These are phyloP conservation scores for Pachypeltis micranthus DNA, from an alignment of 1,140 invertebrate genomes.

Conservation along the genomic window DNA sequence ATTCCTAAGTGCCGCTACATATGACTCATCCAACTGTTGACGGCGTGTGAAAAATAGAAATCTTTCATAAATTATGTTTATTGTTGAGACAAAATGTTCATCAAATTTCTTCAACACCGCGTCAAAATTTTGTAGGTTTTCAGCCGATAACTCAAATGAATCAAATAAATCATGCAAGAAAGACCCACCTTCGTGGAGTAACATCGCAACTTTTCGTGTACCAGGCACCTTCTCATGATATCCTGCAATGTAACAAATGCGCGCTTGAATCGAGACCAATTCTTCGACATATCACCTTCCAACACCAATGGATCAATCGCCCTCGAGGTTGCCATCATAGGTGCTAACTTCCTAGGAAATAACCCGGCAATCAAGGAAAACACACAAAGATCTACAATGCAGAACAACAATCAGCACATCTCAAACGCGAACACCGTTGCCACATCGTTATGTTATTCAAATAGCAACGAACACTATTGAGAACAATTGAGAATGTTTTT, in stretches of 20 bases:
- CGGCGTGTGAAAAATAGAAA: not conserved
- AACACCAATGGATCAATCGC: not conserved
- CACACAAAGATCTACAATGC: no score
- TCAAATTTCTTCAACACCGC: not conserved
- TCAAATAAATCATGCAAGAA: slow-evolving; percentile 10
- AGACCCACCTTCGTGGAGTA: not conserved
- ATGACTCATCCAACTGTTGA: not conserved
- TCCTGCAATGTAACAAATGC: no score
- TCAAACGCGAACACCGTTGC: no score
- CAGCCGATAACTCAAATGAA: not conserved
- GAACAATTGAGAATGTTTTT: no score
- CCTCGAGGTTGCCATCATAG: not conserved
- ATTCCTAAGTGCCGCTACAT: not conserved
- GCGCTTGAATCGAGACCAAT: not conserved
- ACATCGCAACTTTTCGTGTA: no score
- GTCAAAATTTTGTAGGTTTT: not conserved
- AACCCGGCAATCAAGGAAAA: no score
- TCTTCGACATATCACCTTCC: slow-evolving; percentile 1
- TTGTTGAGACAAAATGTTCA: not conserved
- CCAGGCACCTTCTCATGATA: no score
- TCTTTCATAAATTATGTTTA: not conserved
- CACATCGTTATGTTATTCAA: no score
- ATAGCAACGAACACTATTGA: no score
- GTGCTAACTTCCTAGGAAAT: no score
- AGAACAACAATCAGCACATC: no score